A percentile compares a stretch with the other conserved stretches of the same genome.
Conservation (phyloP, 2,888 invertebrate genomes). For the Epistrophe grossulariae region DNA sequence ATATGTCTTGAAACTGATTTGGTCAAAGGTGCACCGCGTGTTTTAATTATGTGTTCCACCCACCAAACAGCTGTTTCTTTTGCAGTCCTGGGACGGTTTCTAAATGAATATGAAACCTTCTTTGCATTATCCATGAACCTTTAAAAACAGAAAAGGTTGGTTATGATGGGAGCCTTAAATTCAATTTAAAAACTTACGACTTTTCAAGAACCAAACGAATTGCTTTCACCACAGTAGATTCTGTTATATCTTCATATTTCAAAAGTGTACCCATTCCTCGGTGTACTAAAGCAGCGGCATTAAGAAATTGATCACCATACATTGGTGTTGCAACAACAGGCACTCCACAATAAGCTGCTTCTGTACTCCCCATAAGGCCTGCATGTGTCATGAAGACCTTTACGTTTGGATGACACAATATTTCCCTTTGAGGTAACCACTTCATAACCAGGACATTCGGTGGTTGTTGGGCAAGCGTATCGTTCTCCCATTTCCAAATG, state of each 20-base stretch:
- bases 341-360: constrained; percentile 87
- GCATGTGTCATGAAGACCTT: constrained; percentile 89
- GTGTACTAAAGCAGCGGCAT: constrained; percentile 85
- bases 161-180: neutral
- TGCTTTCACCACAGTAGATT: constrained; percentile 84
- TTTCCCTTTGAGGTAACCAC: constrained; percentile 90
- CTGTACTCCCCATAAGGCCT: constrained; percentile 89
- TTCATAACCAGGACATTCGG: constrained; percentile 87
- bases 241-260: constrained; percentile 84
- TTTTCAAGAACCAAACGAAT: constrained; percentile 84
- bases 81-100: constrained; percentile 85
- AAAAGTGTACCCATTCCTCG: constrained; percentile 86
- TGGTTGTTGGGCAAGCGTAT: constrained; percentile 86
- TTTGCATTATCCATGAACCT: constrained; percentile 83
- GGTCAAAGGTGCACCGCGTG: constrained; percentile 86
- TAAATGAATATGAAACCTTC: constrained; percentile 84
- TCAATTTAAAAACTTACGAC: constrained; percentile 83
- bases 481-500: constrained; percentile 90
- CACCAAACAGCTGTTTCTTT: constrained; percentile 87
- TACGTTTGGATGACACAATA: constrained; percentile 90
- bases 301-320: constrained; percentile 88
- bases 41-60: constrained; percentile 87
- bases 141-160: neutral
- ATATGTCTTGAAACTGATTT: constrained; percentile 82
- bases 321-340: constrained; percentile 88